phyloP scores from a whole-genome alignment of 1,140 invertebrate genomes.

The Drosophila nigrodunni region DNA sequence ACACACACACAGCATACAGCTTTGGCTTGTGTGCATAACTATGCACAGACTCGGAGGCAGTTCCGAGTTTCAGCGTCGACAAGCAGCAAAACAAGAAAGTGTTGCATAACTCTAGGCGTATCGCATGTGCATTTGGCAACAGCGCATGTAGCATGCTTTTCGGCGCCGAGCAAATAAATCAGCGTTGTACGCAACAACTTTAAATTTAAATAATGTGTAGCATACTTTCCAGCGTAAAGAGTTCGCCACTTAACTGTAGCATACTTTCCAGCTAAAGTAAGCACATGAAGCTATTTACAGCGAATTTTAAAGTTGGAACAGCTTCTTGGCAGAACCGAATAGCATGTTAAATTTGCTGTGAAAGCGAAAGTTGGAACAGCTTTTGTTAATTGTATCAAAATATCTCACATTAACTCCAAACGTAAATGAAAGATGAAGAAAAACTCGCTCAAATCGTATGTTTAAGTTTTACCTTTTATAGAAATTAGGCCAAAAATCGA shows the following conservation, averaged over 20 bases:
- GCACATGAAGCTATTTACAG: too few relatives aligned
- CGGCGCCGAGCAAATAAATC: neutral
- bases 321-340: neutral
- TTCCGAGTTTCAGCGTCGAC: conserved; percentile 1
- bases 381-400: conserved; percentile 8
- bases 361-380: conserved; percentile 17
- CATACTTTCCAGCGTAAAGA: too few relatives aligned
- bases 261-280: conserved; percentile 19
- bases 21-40: conserved; percentile 7
- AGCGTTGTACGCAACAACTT: too few relatives aligned
- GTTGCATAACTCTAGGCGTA: conserved; percentile 19
- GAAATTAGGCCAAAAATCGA: conserved; percentile 51
- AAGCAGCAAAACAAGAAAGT: neutral
- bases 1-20: conserved; percentile 4
- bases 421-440: conserved; percentile 22
- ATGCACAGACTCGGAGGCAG: neutral
- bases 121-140: neutral
- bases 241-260: neutral
- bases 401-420: conserved; percentile 57
- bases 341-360: neutral
- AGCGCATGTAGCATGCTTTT: conserved; percentile 1
- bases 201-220: too few relatives aligned
- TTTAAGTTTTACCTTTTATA: conserved; percentile 73
- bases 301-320: neutral
- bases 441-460: conserved; percentile 64